phyloP scores from a whole-genome alignment of 2,888 invertebrate species.

The Nowickia ferox region DNA sequence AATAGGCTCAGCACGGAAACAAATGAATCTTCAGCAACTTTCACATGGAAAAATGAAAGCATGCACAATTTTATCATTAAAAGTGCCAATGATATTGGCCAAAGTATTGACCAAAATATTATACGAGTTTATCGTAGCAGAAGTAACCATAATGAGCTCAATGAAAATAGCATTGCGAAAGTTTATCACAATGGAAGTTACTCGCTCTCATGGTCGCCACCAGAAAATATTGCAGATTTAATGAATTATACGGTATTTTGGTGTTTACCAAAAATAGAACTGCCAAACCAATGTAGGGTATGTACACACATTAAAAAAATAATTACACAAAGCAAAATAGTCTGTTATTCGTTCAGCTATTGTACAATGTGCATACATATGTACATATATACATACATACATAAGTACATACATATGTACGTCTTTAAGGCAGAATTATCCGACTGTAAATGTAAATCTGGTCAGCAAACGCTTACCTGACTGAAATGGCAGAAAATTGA shows the following conservation, averaged over 20 bases:
- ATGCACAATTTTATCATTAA: slow-evolving; percentile 64
- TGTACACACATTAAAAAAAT: too few species aligned
- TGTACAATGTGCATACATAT: too few species aligned
- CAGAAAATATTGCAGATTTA: slow-evolving; percentile 80
- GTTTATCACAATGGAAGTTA: slow-evolving; percentile 88
- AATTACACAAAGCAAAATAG: too few species aligned
- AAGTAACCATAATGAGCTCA: slow-evolving; percentile 79
- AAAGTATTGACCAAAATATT: slow-evolving; percentile 54
- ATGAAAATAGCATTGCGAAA: slow-evolving; percentile 86
- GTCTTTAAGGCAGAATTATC: too few species aligned
- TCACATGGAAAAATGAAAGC: slow-evolving; percentile 61
- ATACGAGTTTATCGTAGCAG: slow-evolving; percentile 65
- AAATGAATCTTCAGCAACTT: slow-evolving; percentile 43
- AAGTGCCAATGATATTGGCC: slow-evolving; percentile 72
- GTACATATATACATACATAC: too few species aligned
- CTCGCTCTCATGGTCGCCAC: slow-evolving; percentile 89
- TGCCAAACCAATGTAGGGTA: slow-evolving; percentile 85
- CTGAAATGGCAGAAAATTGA: too few species aligned
- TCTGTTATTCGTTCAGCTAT: too few species aligned
- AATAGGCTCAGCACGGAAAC: slow-evolving; percentile 33
- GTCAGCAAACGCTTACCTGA: too few species aligned
- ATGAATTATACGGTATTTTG: slow-evolving; percentile 91
- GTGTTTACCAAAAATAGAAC: slow-evolving; percentile 86
- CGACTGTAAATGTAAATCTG: too few species aligned
- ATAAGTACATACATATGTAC: too few species aligned